Base-by-base conservation (phyloP, 2,113 vertebrate genomes). In the Seriola dumerili region DNA sequence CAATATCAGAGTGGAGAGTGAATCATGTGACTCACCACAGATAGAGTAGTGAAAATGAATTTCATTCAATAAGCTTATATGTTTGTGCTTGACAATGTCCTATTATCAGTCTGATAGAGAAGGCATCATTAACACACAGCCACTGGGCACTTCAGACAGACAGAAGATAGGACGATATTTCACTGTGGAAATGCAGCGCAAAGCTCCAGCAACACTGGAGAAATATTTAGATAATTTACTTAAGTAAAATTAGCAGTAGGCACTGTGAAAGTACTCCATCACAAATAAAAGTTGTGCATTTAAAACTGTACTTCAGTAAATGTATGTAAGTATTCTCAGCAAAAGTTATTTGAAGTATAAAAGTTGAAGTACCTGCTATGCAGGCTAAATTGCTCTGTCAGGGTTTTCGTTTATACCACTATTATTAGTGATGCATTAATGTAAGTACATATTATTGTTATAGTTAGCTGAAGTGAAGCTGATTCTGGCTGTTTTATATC, bases 101-200 rank as follows among this genome's bases (percentile, higher is more conserved):
- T 57, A 16, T 68, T 71, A 82, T 46, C 38, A 40, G 57, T 38
- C 29, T 65, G 66, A 55, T 36, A 13, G 40, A 50, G 32, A 64
- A 40, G 46, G 34, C 64, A 42, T 65, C 50, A 59, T 72, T 77
- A 59, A 42, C 23, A 63, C 44, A 55, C 54, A 72, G 4, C 13
- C 66, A 29, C 1, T 50, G 55, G 25, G 50, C 74, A 59, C 58
- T 46, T 69, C 48, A 64, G 48, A 44, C 13, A 16, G 14, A 25
- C 13, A 40, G 64, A 59, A 25, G 6, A 40, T 48, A 59, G 34
- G 63, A 17, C 2, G 25, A 46, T 29, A 13, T 65, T n/a, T n/a
- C 50, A n/a, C 8, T n/a, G 21, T 54, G 50, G 21, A 54, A 7
- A 19, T 58, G n/a, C 9, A 32, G 16, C 25, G 1, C 10, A 25